phyloP scores from a whole-genome alignment of 2,113 vertebrate genomes.

The Thunnus maccoyii region DNA sequence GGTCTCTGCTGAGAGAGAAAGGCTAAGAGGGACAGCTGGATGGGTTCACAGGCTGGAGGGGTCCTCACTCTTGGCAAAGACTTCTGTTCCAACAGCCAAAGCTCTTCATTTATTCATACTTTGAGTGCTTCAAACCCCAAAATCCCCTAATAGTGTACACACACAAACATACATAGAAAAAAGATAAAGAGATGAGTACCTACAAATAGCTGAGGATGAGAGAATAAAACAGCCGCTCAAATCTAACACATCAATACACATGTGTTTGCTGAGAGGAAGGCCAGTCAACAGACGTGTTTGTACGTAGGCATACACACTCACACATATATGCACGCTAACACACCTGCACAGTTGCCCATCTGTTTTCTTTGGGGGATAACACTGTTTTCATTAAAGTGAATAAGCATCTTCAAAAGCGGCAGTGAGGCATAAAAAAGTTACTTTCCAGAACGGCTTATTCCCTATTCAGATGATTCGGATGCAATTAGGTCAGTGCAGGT shows the following conservation, averaged over 20 bases:
- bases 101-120: constrained; percentile 79
- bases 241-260: constrained; percentile 43
- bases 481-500: constrained; percentile 74
- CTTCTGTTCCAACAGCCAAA: constrained; percentile 66
- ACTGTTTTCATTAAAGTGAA: constrained; percentile 75
- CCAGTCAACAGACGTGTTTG: constrained; percentile 35
- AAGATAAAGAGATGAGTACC: constrained; percentile 39
- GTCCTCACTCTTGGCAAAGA: constrained; percentile 67
- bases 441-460: constrained; percentile 69
- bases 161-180: constrained; percentile 30
- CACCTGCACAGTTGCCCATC: constrained; percentile 74
- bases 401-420: constrained; percentile 74
- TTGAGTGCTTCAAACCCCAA: constrained; percentile 69
- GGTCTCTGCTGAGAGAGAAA: constrained; percentile 52
- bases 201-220: constrained; percentile 48
- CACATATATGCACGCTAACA: constrained; percentile 17
- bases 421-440: constrained; percentile 71
- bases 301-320: constrained; percentile 5
- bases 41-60: constrained; percentile 72
- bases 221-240: constrained; percentile 27
- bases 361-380: constrained; percentile 81
- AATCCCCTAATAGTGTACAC: constrained; percentile 60
- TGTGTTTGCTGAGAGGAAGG: constrained; percentile 33
- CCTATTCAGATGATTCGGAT: constrained; percentile 68
- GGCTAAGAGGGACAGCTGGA: constrained; percentile 75